Base-by-base conservation (phyloP, 2,888 invertebrate genomes). In the Pristionchus entomophagus region DNA sequence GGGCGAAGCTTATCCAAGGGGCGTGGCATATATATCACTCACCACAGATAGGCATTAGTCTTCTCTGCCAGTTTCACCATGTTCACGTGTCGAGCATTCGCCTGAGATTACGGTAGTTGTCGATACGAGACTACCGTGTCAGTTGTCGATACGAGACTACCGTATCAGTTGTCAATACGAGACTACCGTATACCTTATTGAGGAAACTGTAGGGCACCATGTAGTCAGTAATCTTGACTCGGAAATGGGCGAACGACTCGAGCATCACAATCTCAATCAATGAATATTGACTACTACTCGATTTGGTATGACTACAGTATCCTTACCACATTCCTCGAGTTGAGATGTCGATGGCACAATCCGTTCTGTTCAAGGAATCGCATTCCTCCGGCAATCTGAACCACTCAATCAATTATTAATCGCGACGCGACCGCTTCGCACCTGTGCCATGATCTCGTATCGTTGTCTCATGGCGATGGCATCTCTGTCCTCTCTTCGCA, bases 181-280 rank as follows among this genome's bases (percentile, higher is more conserved):
- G 35, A 29, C 80, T 32, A 29, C 53, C 29, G 51, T 51, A 32
- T 80, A 86, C 86, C 81, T 65, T 56, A 51, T 78, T 80, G 65
- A 81, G 80, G 80, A 81, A 81, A 29, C 69, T 78, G 69, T 86
- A 80, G 29, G 86, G 65, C 29, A 86, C 41, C 81, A 86, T 80
- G 62, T 86, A 81, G 51, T 86, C 86, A 32, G 86, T 77, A 51
- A 86, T 65, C 65, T 86, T 86, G 29, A 78, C 29, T 19, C 86
- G 86, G 19, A 77, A 59, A 35, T 73, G 73, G n/a, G 84, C 38
- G 14, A 45, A 59, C 12, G 56, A 53, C 29, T 85, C 84, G 32
- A 84, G 32, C 65, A 84, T 69, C 38, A 82, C 62, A 59, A 56
- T 82, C 62, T 82, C 8, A 38, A 82, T 59, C 35, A 73, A 45